Conservation (phyloP, 2,797 vertebrate species). For the Phoebastria nigripes region DNA sequence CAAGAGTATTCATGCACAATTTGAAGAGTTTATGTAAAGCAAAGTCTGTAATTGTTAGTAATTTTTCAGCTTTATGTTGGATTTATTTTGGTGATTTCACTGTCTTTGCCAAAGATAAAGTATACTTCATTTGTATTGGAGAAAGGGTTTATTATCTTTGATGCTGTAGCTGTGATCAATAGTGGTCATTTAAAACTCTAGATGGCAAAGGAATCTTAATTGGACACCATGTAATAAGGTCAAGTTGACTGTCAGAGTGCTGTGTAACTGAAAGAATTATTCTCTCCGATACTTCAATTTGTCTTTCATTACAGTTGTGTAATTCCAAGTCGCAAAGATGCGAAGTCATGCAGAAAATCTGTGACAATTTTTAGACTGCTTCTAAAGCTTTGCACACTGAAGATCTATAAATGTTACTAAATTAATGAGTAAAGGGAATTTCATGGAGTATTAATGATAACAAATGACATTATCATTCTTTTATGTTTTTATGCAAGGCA, state of each 20-base stretch:
- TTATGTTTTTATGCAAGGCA: background rate
- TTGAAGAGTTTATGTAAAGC: background rate
- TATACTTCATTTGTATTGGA: background rate
- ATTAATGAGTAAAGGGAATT: background rate
- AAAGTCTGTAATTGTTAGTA: background rate
- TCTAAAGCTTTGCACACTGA: background rate
- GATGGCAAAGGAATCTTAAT: background rate
- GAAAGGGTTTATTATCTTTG: background rate
- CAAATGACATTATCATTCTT: background rate
- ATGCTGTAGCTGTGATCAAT: background rate
- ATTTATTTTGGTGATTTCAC: background rate
- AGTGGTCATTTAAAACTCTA: background rate
- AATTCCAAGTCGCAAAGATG: background rate
- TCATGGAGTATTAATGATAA: background rate
- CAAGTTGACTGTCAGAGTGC: background rate
- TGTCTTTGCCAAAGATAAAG: background rate
- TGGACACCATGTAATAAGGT: background rate
- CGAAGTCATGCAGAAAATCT: background rate
- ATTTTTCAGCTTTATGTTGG: background rate
- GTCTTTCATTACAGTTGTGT: background rate
- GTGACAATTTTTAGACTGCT: background rate
- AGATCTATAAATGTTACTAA: background rate
- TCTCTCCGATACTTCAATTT: background rate
- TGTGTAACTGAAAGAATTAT: background rate
- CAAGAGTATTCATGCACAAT: background rate